Base-by-base conservation (phyloP, 2,888 invertebrate species). In the Tipula vernalis region DNA sequence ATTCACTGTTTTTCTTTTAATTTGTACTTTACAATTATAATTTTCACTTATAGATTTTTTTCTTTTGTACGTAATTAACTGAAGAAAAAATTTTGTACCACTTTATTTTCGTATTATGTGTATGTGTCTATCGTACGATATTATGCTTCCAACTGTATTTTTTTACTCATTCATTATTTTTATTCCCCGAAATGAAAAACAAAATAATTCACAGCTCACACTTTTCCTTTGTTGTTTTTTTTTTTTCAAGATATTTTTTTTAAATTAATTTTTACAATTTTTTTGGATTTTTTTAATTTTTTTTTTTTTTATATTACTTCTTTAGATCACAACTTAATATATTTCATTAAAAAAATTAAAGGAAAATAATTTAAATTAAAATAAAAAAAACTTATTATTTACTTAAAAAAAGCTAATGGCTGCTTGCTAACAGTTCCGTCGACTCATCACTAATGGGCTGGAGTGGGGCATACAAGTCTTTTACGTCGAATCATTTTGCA, bases 391-490 rank as follows among this genome's bases (percentile, higher is more conserved):
- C 36, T 39, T 39, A 84, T 84, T 39, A 84, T 84, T 39, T 39
- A 84, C 84, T 84, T 84, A 84, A 39, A 84, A 84, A 84, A 84
- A 84, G 84, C 84, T 36, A 44, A 86, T 86, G 47, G 86, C 86
- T 28, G 42, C 42, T 42, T 44, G 86, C 42, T 47, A 84, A 87
- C 86, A 85, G 86, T 87, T 86, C 87, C 86, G 87, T 86, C 87
- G 86, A 87, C 86, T 87, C 86, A 86, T 87, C 87, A 86, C 42
- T 44, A 86, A 86, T 44, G 42, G 8, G 15, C 51, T 86, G 47
- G 36, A 47, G 86, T 36, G 86, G 84, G 85, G 42, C 42, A 85
- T 18, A 85, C 85, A 85, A 85, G 39, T 41, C 84, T 39, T 84
- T 41, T 39, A 84, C 84, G 41, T 39, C 84, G 84, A 84, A 84